Base-by-base conservation (phyloP, 1,140 invertebrate species). In the Nephotettix cincticeps region DNA sequence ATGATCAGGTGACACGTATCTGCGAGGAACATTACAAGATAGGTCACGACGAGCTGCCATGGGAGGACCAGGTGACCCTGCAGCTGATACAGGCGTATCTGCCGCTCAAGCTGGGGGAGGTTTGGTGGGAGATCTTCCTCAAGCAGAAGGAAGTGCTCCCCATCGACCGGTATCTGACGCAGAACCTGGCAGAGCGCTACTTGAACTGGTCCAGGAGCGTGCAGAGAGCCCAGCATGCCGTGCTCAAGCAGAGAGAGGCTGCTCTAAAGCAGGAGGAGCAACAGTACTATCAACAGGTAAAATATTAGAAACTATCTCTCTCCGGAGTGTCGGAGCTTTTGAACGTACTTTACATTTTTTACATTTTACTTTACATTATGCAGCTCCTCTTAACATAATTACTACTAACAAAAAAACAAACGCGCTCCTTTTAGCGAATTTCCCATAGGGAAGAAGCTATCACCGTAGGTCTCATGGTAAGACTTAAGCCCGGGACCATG, bases 11-110 rank as follows among this genome's bases (percentile, higher is more conserved):
- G 1, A 25, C 11, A 29, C 6, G 23, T 61, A 11, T 61, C 13
- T 61, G 56, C 25, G 56, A 61, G 23, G 56, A 61, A 2, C 56
- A 61, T 11, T 61, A 61, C 56, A 61, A n/a, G 28, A 21, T 61
- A 6, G 56, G 56, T 6, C 56, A 61, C 27, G 56, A 61, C 56
- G 9, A 2, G 4, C 23, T 61, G 6, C 27, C 56, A 6, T 27
- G 56, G 9, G 56, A 61, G 25, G 27, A 61, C 56, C 21, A 25
- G n/a, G 25, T 61, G 1, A 61, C 56, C 1, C 9, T 61, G 23
- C 56, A 61, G 28, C 1, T 29, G 6, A 61, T 61, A 27, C 1
- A 29, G 28, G 4, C 56, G 4, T 61, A 61, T 29, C 25, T 61
- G 1, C 56, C 56, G 25, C 25, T 61, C 23, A 61, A 61, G 27